Base-by-base conservation (phyloP, 2,888 invertebrate genomes). In the Frankliniella fusca region DNA sequence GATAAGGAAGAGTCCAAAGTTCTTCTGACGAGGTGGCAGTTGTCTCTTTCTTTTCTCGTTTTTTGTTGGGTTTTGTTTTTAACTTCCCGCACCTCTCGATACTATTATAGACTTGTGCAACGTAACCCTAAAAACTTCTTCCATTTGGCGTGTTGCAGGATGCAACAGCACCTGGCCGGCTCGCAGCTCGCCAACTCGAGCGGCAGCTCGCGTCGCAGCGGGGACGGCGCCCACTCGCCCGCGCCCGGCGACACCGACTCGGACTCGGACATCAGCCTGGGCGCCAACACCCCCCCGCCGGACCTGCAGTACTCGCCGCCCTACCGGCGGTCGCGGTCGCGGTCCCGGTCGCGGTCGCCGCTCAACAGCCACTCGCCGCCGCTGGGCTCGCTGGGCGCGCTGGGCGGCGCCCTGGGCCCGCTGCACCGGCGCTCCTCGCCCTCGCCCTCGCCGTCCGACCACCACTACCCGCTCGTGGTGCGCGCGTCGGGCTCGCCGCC, bases 281-380 rank as follows among this genome's bases (percentile, higher is more conserved):
- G 70, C 70, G 70, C 70, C 70, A 76, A 76, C 70, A 76, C 70
- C 11, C 70, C 70, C 3, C 70, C 70, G 70, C 70, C 70, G 23
- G 70, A 76, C 70, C 23, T 76, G 70, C 70, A 76, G 70, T 76
- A 76, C 70, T 76, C 70, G 70, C 70, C 70, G 70, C 70, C 70
- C 23, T 76, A 76, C 70, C 23, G 70, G 23, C 70, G 70, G 70
- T 76, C 70, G 70, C 70, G 70, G 70, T 76, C 70, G 70, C 70
- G 70, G 27, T 76, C 70, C 70, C 9, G 70, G 70, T 76, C 70
- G 70, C 70, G 70, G 27, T 76, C 70, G 27, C 27, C 70, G 27
- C 70, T 27, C 61, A 61, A 61, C 61, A 61, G 61, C 23, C 27
- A 12, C 9, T 27, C 70, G 27, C 70, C 70, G 27, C 70, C 70